These are phyloP conservation scores for Psammodynastes pulverulentus DNA, from an alignment of 2,113 vertebrate species.

Conservation along the genomic window DNA sequence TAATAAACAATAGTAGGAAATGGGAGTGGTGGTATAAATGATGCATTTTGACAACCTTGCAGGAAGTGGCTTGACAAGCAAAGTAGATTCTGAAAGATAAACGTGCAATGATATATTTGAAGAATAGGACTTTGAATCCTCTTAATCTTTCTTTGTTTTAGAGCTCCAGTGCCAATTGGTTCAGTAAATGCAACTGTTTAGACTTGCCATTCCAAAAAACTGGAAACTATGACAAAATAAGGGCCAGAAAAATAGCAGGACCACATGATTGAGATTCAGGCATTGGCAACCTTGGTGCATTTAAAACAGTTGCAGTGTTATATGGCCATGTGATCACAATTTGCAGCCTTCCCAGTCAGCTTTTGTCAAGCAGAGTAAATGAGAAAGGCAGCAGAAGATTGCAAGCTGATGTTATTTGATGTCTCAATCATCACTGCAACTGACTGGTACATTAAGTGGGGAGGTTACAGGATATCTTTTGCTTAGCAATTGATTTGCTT, in stretches of 20 bases:
- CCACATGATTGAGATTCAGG: not conserved
- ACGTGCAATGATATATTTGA: not conserved
- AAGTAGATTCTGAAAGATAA: not conserved
- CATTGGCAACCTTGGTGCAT: not conserved
- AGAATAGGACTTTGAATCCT: not conserved
- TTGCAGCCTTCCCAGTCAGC: not conserved
- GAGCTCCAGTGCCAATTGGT: not conserved
- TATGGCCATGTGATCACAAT: not conserved
- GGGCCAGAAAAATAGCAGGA: not conserved
- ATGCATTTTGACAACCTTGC: not conserved
- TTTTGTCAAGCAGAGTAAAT: not conserved
- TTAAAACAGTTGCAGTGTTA: not conserved
- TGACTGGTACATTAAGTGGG: not conserved
- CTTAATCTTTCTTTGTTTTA: not conserved
- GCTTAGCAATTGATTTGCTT: not conserved
- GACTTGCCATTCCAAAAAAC: not conserved
- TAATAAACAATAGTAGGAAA: not conserved
- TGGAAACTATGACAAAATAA: not conserved
- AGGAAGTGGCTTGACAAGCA: not conserved
- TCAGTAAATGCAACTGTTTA: not conserved
- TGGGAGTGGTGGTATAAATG: not conserved
- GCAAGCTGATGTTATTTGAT: not conserved
- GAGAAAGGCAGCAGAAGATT: not conserved
- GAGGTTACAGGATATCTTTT: not conserved
- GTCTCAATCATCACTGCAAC: not conserved